A percentile compares a stretch with the other conserved stretches of the same genome.
Evolutionary conservation across 2,113 vertebrate genomes (phyloP).

Genomic region (Eulacestoma nigropectus): DNA sequence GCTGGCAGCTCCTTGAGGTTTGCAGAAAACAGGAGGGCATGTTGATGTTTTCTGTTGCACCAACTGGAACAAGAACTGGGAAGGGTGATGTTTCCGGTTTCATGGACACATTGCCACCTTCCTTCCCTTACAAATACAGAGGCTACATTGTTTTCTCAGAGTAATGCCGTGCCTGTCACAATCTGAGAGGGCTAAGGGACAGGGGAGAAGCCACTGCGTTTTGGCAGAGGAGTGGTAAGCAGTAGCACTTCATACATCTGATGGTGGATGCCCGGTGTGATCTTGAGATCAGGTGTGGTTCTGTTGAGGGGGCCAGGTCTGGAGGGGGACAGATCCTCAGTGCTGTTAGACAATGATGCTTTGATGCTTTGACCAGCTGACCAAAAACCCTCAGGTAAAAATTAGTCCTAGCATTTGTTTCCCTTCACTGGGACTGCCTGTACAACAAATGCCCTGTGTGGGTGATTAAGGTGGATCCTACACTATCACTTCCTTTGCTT

Average conservation of each 20-base stretch:
- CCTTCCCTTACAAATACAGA: background rate
- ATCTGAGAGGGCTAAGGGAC: background rate
- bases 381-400: background rate
- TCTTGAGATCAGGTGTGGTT: background rate
- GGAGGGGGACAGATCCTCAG: background rate
- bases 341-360: background rate
- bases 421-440: background rate
- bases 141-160: background rate
- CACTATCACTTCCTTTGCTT: background rate
- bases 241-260: background rate
- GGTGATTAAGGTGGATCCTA: background rate
- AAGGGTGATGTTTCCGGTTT: background rate
- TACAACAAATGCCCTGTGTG: background rate
- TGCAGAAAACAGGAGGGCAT: background rate
- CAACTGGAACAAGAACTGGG: background rate
- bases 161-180: fast-evolving
- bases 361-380: background rate
- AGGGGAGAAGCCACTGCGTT: background rate
- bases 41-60: background rate
- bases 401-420: background rate
- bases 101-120: background rate
- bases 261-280: background rate
- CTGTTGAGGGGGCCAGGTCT: background rate
- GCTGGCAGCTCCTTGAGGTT: conserved; percentile 42
- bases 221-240: background rate